Conservation (phyloP, 2,797 vertebrate species). For the Tauraco hartlaubi region DNA sequence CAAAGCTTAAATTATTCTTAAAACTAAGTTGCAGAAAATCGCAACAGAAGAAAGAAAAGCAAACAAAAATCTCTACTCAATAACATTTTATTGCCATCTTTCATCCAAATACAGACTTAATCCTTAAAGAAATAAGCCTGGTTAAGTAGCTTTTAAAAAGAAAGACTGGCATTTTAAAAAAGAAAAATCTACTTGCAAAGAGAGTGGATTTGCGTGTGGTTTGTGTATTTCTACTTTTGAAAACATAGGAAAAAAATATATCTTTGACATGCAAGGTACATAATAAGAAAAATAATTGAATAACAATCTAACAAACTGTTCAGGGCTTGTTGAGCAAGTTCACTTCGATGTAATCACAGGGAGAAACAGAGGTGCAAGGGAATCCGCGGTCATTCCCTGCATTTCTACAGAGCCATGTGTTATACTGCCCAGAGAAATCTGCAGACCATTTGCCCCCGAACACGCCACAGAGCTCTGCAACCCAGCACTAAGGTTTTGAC, state of each 20-base stretch:
- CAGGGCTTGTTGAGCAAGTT: background rate
- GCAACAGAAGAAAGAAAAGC: background rate
- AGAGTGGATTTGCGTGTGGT: background rate
- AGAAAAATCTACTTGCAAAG: background rate
- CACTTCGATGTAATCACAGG: background rate
- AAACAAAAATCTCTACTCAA: background rate
- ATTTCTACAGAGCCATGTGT: background rate
- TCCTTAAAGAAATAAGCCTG: background rate
- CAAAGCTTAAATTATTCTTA: background rate
- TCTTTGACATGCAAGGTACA: background rate
- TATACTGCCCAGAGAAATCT: background rate
- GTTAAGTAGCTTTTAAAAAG: background rate
- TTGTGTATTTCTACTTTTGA: background rate
- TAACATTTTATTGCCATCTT: background rate
- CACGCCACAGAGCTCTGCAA: background rate
- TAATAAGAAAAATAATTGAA: background rate
- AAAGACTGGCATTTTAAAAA: background rate
- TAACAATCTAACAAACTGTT: background rate
- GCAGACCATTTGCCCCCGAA: background rate
- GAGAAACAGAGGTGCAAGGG: background rate
- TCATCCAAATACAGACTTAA: background rate
- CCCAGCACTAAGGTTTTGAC: background rate
- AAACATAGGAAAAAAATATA: background rate
- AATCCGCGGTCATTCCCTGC: background rate
- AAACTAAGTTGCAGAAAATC: background rate